Evolutionary conservation across 2,888 invertebrate species (phyloP), one percentile per base, ranked within the genome.

Genomic region (Idaea biselata): DNA sequence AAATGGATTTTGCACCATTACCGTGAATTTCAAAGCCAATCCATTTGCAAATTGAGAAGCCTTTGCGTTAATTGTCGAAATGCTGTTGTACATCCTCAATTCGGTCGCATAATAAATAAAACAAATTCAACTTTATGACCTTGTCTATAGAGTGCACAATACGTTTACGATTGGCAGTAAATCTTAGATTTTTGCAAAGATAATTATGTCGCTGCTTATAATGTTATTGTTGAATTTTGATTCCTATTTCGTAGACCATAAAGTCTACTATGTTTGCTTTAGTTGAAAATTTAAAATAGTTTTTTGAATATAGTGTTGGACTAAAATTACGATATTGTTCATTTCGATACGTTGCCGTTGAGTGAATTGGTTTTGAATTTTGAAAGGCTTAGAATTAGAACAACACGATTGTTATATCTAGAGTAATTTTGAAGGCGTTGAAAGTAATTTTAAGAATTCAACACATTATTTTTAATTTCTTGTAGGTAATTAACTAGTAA

Each of bases 301-400:
- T 63, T 69, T 67, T 68, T 72, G 68, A 71, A 66, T 73, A 74
- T 75, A 78, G 82, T 80, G 84, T 81, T 78, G 79, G 75, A 71
- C 71, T 80, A 78, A 87, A 86, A 87, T 86, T 44, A 84, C 83
- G 82, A 84, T 83, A 88, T 87, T 88, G 88, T 87, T 85, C 83
- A 83, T 80, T 69, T 86, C 77, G 69, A 73, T 70, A 70, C 79
- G 73, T 82, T 83, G 84, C 69, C 79, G 73, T 82, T 83, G 84
- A 87, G 84, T 83, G 87, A 86, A 88, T 88, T 88, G 86, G 81
- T 82, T 79, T 78, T 79, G 80, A 81, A 76, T 77, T 75, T 74
- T 78, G 80, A 84, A 86, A 79, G 77, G 80, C 76, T 80, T 80
- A 76, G 75, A 74, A 44, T 8, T 2, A 44, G 2, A 14, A 14